phyloP scores from a whole-genome alignment of 2,113 vertebrate species.

The Saccopteryx bilineata region DNA sequence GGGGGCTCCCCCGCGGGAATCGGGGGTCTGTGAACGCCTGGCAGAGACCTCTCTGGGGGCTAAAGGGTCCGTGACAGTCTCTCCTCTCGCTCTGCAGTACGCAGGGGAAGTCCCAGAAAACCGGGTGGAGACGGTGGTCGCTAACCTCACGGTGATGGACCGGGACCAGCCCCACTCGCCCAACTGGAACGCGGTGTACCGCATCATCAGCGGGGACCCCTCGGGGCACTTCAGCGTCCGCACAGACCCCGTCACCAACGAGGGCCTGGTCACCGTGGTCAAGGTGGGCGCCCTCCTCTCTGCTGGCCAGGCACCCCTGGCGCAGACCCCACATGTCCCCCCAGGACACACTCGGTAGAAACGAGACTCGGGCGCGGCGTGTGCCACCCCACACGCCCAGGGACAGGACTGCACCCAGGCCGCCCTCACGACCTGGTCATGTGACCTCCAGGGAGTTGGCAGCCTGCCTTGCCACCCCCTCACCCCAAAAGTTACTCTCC shows the following conservation, averaged over 20 bases:
- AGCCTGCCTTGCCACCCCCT: not conserved
- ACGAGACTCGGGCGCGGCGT: accelerated
- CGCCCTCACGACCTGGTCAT: not conserved
- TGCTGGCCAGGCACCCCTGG: not conserved
- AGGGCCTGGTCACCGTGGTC: constrained; percentile 96
- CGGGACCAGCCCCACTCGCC: constrained; percentile 95
- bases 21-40: accelerated
- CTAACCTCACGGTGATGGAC: constrained; percentile 96
- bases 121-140: constrained; percentile 92
- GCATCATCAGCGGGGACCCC: constrained; percentile 96
- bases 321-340: accelerated
- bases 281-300: constrained; percentile 89
- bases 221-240: constrained; percentile 94
- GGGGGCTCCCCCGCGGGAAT: not conserved
- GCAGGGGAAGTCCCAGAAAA: constrained; percentile 96
- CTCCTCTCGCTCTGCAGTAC: constrained; percentile 87
- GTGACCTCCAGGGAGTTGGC: not conserved
- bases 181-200: constrained; percentile 97
- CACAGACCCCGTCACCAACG: constrained; percentile 94
- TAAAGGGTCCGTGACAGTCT: accelerated
- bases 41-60: too few species aligned
- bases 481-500: too few species aligned
- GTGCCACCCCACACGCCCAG: accelerated
- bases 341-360: accelerated
- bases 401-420: not conserved